These are phyloP conservation scores for Pseudobourletiella spinata DNA, from an alignment of 1,140 invertebrate species.

Conservation along the genomic window DNA sequence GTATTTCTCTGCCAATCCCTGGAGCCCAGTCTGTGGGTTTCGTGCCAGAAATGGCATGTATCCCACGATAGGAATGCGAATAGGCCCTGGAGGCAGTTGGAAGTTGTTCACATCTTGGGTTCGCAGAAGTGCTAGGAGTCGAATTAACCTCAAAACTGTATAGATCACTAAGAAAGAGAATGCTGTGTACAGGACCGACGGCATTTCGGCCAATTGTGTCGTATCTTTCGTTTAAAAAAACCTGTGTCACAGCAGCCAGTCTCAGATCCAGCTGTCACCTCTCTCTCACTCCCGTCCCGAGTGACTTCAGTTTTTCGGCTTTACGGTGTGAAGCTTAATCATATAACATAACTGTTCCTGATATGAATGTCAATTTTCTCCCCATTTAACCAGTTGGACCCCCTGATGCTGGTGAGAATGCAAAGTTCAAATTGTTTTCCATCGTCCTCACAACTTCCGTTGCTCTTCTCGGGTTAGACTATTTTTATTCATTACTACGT, in stretches of 20 bases:
- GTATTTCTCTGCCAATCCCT: conserved; percentile 17
- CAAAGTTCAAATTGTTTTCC: background rate
- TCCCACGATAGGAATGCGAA: conserved; percentile 25
- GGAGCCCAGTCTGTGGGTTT: conserved; percentile 22
- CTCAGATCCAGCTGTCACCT: no score
- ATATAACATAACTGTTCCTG: no score
- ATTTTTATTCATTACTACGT: no score
- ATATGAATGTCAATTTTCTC: background rate
- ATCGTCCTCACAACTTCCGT: background rate
- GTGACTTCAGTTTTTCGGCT: no score
- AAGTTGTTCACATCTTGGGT: background rate
- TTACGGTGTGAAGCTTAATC: no score
- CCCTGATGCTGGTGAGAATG: background rate
- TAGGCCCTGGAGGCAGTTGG: conserved; percentile 26
- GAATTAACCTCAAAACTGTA: background rate
- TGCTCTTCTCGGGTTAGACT: background rate
- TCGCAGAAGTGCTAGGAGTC: background rate
- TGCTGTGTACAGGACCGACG: background rate
- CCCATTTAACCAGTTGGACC: background rate
- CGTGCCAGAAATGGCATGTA: conserved; percentile 33
- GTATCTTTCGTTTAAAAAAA: no score
- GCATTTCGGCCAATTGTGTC: no score
- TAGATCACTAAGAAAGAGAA: background rate
- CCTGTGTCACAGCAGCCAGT: no score
- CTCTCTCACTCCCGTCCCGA: no score